phyloP scores from a whole-genome alignment of 2,888 invertebrate genomes.

The Anthrax anthrax region DNA sequence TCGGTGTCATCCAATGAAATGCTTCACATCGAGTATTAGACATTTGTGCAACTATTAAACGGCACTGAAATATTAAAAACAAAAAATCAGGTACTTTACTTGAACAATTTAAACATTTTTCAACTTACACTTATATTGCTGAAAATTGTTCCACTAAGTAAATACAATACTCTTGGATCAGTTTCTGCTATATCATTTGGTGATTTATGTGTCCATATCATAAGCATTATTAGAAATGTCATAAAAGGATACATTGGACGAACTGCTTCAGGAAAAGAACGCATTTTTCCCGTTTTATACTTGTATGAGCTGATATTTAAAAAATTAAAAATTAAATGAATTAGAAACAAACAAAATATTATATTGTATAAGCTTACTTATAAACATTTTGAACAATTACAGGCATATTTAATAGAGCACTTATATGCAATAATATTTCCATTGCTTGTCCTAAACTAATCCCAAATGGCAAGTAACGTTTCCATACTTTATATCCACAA shows the following conservation, averaged over 20 bases:
- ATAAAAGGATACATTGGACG: constrained; percentile 73
- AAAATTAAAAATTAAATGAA: not conserved
- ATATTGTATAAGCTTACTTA: constrained; percentile 58
- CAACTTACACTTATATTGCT: constrained; percentile 96
- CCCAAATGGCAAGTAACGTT: constrained; percentile 55
- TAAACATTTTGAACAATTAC: constrained; percentile 86
- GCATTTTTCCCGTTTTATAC: constrained; percentile 76
- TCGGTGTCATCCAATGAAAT: constrained; percentile 37
- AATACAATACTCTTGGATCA: constrained; percentile 76
- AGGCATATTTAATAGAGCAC: constrained; percentile 77
- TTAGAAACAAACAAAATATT: constrained; percentile 1
- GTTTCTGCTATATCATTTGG: constrained; percentile 64
- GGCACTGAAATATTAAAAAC: constrained; percentile 52
- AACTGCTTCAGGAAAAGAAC: constrained; percentile 62
- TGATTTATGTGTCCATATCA: constrained; percentile 71
- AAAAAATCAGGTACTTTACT: not conserved
- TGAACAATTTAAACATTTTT: too few species aligned
- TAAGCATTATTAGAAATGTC: constrained; percentile 57
- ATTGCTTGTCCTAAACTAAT: constrained; percentile 64
- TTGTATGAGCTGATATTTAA: constrained; percentile 54
- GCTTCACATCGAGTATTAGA: constrained; percentile 80
- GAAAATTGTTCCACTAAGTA: constrained; percentile 87
- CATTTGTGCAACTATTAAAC: constrained; percentile 96
- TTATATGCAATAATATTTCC: constrained; percentile 73
- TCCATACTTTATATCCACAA: constrained; percentile 71